A percentile compares a stretch with the other conserved stretches of the same genome.
phyloP scores from a whole-genome alignment of 2,888 invertebrate genomes.

The Tetheella fluctuosa region DNA sequence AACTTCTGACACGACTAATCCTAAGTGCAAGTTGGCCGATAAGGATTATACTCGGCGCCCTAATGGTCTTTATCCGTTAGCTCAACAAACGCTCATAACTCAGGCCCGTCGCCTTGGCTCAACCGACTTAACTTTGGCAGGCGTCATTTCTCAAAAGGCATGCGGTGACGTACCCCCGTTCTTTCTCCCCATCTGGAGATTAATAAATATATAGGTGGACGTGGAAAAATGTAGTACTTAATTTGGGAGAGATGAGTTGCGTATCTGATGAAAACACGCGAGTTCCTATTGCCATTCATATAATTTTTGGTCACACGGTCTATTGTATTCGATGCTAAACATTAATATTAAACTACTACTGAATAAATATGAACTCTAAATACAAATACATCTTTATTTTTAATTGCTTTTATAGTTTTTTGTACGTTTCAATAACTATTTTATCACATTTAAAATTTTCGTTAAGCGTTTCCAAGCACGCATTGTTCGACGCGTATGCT shows the following conservation, averaged over 20 bases:
- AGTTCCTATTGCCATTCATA: constrained; percentile 44
- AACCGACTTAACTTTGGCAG: constrained; percentile 84
- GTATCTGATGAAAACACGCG: constrained; percentile 57
- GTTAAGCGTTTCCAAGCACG: constrained; percentile 26
- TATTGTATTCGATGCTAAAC: constrained; percentile 19
- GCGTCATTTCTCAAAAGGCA: constrained; percentile 84
- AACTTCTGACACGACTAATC: constrained; percentile 82
- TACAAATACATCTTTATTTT: not conserved
- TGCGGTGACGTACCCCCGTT: constrained; percentile 72
- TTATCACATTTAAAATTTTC: constrained; percentile 18
- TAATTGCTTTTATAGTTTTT: not conserved
- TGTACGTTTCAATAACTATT: not conserved
- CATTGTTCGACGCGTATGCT: constrained; percentile 29
- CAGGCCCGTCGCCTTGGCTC: constrained; percentile 78
- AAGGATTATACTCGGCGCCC: constrained; percentile 79
- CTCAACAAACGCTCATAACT: constrained; percentile 83
- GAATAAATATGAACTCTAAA: not conserved
- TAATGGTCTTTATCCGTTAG: constrained; percentile 82
- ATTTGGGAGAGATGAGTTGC: constrained; percentile 75
- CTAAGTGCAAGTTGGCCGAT: constrained; percentile 83
- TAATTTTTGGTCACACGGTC: constrained; percentile 45
- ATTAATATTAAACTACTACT: too few relatives aligned
- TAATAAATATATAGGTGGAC: constrained; percentile 80
- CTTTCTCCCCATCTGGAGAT: constrained; percentile 57
- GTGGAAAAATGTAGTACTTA: constrained; percentile 81